Conservation (phyloP, 2,888 invertebrate species). For the Clistopyga incitator region DNA sequence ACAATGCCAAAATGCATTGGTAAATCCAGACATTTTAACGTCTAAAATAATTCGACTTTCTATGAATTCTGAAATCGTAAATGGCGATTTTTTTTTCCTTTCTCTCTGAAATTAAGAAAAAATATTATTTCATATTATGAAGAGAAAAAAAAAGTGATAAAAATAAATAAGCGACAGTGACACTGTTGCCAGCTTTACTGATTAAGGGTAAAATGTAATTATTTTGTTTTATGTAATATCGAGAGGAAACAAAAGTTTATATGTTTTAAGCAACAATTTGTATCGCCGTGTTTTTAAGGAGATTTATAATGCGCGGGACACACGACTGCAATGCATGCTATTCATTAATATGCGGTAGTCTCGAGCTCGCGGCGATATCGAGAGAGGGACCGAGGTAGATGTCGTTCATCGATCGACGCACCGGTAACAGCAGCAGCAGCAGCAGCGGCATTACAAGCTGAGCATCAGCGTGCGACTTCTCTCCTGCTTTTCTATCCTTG, state of each 20-base stretch:
- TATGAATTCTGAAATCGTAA: too few species aligned
- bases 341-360: slow-evolving; percentile 44
- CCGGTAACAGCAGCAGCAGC: slow-evolving; percentile 21
- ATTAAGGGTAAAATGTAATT: background rate
- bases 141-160: background rate
- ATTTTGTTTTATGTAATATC: background rate
- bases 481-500: slow-evolving; percentile 48
- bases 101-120: too few species aligned
- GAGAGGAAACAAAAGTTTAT: background rate
- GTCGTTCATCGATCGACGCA: slow-evolving; percentile 58
- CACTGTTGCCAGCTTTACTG: background rate
- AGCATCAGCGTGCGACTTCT: slow-evolving; percentile 36
- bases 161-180: background rate
- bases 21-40: too few species aligned
- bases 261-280: background rate
- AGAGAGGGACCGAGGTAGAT: slow-evolving; percentile 42
- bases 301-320: slow-evolving; percentile 1
- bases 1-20: too few species aligned
- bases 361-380: slow-evolving; percentile 35
- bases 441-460: background rate
- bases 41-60: too few species aligned
- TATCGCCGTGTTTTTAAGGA: background rate
- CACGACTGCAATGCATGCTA: slow-evolving; percentile 15
- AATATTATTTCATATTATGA: background rate
- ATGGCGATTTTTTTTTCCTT: too few species aligned